These are phyloP conservation scores for Teleopsis dalmanni DNA, from an alignment of 1,140 invertebrate species.

Conservation along the genomic window DNA sequence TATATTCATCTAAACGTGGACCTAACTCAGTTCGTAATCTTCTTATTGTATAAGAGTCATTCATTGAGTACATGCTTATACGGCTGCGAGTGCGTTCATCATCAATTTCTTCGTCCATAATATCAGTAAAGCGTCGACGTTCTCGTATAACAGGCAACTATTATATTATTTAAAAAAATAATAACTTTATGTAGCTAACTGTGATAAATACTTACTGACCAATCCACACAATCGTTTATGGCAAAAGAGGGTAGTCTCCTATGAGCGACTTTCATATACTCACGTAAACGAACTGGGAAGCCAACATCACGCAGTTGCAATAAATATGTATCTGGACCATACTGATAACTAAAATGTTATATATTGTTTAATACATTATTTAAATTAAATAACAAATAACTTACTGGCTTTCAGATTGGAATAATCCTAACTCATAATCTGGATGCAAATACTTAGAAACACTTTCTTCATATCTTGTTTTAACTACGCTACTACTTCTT, in stretches of 20 bases:
- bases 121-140: constrained; percentile 81
- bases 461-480: constrained; percentile 56
- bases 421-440: constrained; percentile 72
- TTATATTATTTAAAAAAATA: too few relatives aligned
- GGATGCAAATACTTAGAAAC: constrained; percentile 68
- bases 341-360: constrained; percentile 66
- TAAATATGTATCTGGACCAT: constrained; percentile 92
- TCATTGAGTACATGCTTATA: constrained; percentile 67
- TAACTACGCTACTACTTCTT: constrained; percentile 45
- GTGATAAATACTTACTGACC: constrained; percentile 53
- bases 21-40: constrained; percentile 74
- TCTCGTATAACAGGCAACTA: constrained; percentile 84
- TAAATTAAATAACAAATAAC: constrained; percentile 33
- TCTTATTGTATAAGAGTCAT: constrained; percentile 61
- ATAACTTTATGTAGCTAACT: neutral
- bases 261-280: constrained; percentile 88
- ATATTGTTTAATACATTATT: neutral
- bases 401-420: constrained; percentile 82
- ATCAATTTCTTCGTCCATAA: constrained; percentile 94
- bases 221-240: constrained; percentile 63
- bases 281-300: constrained; percentile 81
- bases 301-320: constrained; percentile 85
- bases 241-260: constrained; percentile 61
- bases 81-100: constrained; percentile 70
- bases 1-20: constrained; percentile 69